Evolutionary conservation across 2,797 vertebrate genomes (phyloP), one percentile per base, ranked within the genome.

Genomic region (Schizothorax lantsangensis): DNA sequence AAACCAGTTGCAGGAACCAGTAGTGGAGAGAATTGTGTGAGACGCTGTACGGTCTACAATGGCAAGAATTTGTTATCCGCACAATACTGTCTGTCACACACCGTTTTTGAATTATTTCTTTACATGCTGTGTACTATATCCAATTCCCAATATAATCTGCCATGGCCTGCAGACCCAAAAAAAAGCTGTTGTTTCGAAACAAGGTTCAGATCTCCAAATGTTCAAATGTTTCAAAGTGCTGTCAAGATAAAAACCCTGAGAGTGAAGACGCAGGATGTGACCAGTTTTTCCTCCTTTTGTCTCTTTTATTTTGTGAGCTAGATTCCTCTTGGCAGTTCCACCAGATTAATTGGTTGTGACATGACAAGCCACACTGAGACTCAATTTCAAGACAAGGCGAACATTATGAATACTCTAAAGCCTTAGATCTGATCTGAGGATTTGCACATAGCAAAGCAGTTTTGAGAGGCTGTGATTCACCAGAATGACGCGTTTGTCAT

Each of bases 281-380:
- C 73, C 47, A n/a, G 33, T 54, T 54, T 77, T 78, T 84, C 59
- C 45, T 33, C 8, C 15, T 85, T 79, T 71, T 71, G 62, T 45
- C 49, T 71, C 62, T 69, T 43, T 75, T 64, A 45, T 66, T 79
- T 85, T 33, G 36, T 45, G 33, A 79, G 84, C 36, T 52, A 68
- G 64, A 57, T 85, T 71, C 75, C 75, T 85, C 64, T 15, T 52
- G 84, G 84, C 64, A 59, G 38, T 85, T 79, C 33, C 49, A 79
- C 49, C 66, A 85, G 84, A 85, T 85, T 85, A 71, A 85, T 85
- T 85, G 75, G 75, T 71, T 59, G 64, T 79, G 84, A 79, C 74
- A 85, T 79, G 75, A 79, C 84, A 33, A 85, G 75, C 75, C 75
- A 79, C 84, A 85, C 84, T 79, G 75, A 79, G 84, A 84, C 73